These are phyloP conservation scores for Hippocampus guttulatus DNA, from an alignment of 2,113 vertebrate species.

Conservation along the genomic window DNA sequence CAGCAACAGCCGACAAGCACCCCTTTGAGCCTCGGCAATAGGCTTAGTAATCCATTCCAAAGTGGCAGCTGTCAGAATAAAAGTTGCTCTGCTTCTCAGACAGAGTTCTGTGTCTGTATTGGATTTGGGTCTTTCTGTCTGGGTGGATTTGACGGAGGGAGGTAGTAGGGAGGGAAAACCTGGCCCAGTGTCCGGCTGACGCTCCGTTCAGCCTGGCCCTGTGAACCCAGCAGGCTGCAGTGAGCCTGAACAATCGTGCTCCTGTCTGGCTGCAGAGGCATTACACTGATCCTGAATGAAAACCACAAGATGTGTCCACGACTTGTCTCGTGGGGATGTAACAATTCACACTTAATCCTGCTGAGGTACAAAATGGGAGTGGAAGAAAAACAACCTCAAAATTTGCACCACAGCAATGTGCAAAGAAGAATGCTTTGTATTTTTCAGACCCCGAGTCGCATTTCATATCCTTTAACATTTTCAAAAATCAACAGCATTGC, in stretches of 20 bases:
- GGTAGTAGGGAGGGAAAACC: slow-evolving; percentile 60
- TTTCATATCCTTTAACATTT: too few species aligned
- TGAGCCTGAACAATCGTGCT: slow-evolving; percentile 69
- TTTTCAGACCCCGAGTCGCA: too few species aligned
- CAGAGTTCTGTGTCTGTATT: slow-evolving; percentile 55
- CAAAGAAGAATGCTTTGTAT: too few species aligned
- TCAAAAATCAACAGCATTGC: too few species aligned
- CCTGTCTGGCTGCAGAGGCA: slow-evolving; percentile 50
- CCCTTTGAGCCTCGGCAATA: slow-evolving; percentile 63
- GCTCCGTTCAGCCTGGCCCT: slow-evolving; percentile 55
- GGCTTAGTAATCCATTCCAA: slow-evolving; percentile 72
- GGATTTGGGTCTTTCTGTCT: slow-evolving; percentile 64
- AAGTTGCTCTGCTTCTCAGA: slow-evolving; percentile 69
- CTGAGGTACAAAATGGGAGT: neutral
- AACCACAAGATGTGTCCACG: slow-evolving; percentile 65
- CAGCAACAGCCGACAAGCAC: slow-evolving; percentile 56
- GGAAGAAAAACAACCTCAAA: neutral
- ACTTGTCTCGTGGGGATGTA: slow-evolving; percentile 33
- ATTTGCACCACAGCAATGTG: too few species aligned
- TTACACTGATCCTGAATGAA: slow-evolving; percentile 61
- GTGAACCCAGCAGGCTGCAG: slow-evolving; percentile 66
- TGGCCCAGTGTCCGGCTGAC: slow-evolving; percentile 61
- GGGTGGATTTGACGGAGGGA: slow-evolving; percentile 38
- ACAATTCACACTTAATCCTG: slow-evolving; percentile 19
- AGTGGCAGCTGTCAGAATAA: slow-evolving; percentile 75